These are phyloP conservation scores for Cantharis nigra DNA, from an alignment of 2,888 invertebrate genomes.

Conservation along the genomic window DNA sequence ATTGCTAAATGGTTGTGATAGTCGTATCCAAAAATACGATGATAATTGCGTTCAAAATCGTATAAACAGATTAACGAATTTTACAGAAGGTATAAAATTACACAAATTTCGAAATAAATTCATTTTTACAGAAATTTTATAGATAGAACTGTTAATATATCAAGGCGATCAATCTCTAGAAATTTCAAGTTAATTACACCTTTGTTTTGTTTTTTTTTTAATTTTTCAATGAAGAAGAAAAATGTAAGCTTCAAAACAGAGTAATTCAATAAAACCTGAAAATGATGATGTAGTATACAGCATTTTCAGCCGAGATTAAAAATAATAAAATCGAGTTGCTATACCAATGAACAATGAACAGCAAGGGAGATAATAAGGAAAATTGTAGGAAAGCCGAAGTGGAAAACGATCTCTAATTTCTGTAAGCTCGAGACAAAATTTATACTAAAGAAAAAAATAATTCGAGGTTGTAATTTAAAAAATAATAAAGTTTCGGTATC, in stretches of 20 bases:
- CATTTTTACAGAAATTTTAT: neutral
- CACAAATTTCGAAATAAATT: neutral
- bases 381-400: neutral
- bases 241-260: neutral
- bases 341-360: neutral
- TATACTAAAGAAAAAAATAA: neutral
- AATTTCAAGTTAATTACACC: neutral
- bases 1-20: neutral
- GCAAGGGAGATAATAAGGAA: neutral
- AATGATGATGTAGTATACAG: neutral
- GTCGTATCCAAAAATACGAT: neutral
- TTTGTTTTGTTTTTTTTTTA: neutral
- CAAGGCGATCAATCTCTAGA: neutral
- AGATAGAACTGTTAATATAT: neutral
- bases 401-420: neutral
- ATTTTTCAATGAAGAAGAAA: neutral
- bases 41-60: neutral
- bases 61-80: neutral
- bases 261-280: neutral
- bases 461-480: neutral
- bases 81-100: neutral
- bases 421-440: neutral
- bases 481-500: neutral
- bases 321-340: neutral
- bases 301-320: neutral